phyloP scores from a whole-genome alignment of 1,140 invertebrate genomes.

The Bombus balteatus region DNA sequence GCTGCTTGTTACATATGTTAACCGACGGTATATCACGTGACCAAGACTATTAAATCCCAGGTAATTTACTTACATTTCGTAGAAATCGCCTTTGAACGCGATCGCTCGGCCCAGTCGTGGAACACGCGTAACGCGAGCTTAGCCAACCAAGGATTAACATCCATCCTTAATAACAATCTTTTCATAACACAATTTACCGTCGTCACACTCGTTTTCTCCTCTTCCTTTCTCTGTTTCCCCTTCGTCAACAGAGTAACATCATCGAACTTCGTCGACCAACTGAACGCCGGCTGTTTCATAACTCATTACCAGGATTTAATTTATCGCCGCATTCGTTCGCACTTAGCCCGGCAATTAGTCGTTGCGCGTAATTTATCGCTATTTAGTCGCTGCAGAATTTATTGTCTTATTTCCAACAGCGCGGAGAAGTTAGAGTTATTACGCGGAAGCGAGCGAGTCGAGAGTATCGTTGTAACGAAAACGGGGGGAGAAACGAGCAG shows the following conservation, averaged over 20 bases:
- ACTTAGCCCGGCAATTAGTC: constrained; percentile 53
- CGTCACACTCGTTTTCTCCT: not conserved
- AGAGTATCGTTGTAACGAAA: too few relatives aligned
- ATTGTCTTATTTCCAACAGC: constrained; percentile 43
- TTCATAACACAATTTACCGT: not conserved
- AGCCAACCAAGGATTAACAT: not conserved
- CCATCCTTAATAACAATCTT: not conserved
- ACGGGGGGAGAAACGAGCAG: not conserved
- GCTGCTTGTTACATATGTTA: constrained; percentile 32
- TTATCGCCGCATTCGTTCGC: constrained; percentile 56
- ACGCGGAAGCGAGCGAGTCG: not conserved
- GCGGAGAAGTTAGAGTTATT: constrained; percentile 29
- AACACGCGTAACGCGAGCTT: not conserved
- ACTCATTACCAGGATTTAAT: constrained; percentile 52
- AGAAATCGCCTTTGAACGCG: constrained; percentile 20
- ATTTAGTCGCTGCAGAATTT: constrained; percentile 46
- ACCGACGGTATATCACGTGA: constrained; percentile 21
- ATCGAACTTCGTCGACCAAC: constrained; percentile 8
- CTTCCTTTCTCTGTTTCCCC: not conserved
- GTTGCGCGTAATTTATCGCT: constrained; percentile 44
- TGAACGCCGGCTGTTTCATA: constrained; percentile 43
- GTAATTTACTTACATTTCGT: constrained; percentile 27
- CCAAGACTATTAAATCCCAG: constrained; percentile 20
- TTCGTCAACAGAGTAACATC: not conserved
- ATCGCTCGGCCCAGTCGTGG: not conserved